Base-by-base conservation (phyloP, 2,888 invertebrate genomes). In the Parnassius mnemosyne region DNA sequence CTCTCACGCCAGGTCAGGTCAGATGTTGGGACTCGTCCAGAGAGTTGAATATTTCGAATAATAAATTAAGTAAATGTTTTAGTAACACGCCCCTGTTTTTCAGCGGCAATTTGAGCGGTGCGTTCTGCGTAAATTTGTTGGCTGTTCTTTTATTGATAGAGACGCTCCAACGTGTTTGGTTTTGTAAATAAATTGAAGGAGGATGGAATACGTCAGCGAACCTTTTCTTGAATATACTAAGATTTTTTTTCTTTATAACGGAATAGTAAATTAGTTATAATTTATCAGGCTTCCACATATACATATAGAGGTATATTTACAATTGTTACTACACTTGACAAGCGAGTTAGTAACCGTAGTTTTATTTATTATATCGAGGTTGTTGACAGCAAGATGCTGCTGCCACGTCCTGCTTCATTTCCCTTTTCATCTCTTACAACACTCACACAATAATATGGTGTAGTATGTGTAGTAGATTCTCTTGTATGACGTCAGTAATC, bases 1-100 rank as follows among this genome's bases (percentile, higher is more conserved):
- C 76, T 81, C 83, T 81, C 79, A 78, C 9, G 81, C 80, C 86
- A 85, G 91, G 91, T 90, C 90, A 89, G 90, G 87, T 86, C 88
- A 85, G 73, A 67, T 68, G 70, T 78, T 71, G 76, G 76, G 86
- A 69, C 67, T 75, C 74, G 83, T 79, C 65, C 81, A 83, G 53
- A 68, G 10, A 34, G 50, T 41, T 60, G 49, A 43, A 54, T 57
- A 59, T 58, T 60, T 47, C 52, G 52, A 55, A 51, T 61, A 60
- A 65, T 65, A 60, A 64, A 59, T 63, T 16, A 43, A 34, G 55
- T 56, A 50, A 61, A 57, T 53, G 53, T 57, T 57, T 57, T 20
- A 55, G 54, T 25, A 50, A 49, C 47, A 42, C 42, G 55, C 41
- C 51, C 51, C 34, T 16, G 25, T 56, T 51, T n/a, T 56, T 51